Base-by-base conservation (phyloP, 1,140 invertebrate species). In the Coboldia fuscipes region DNA sequence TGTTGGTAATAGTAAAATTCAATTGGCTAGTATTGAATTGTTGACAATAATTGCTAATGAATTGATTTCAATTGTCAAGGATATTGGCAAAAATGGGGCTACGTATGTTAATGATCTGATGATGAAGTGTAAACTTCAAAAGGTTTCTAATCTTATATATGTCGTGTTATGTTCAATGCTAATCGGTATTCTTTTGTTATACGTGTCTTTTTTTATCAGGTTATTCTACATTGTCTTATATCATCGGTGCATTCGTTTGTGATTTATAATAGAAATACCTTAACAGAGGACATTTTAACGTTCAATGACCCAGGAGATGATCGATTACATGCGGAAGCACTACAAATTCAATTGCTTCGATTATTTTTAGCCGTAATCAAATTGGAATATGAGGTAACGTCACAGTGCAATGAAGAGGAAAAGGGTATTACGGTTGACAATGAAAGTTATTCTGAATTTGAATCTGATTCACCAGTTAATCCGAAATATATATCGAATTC, bases 121-220 rank as follows among this genome's bases (percentile, higher is more conserved):
- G 39, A 63, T 66, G 1, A 71, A 80, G 37, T 83, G 81, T 47
- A 88, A 88, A 57, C 65, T 90, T 17, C 85, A 90, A 56, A 86
- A 88, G 22, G 22, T 23, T 7, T 7, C 12, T 23, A 7, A 23
- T 7, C 6, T 23, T 7, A 23, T 23, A 7, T 23, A 23, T 23
- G n/a, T n/a, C n/a, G n/a, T n/a, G n/a, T n/a, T n/a, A n/a, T n/a
- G n/a, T n/a, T n/a, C n/a, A n/a, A n/a, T n/a, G n/a, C n/a, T n/a
- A n/a, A n/a, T n/a, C n/a, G n/a, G n/a, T n/a, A n/a, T n/a, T n/a
- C n/a, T n/a, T n/a, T n/a, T n/a, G n/a, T n/a, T n/a, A n/a, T n/a
- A n/a, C n/a, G n/a, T n/a, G n/a, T n/a, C n/a, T n/a, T n/a, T n/a
- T n/a, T n/a, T n/a, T n/a, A n/a, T n/a, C n/a, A 23, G 51, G 75